These are phyloP conservation scores for Chrysemys picta DNA, from an alignment of 2,113 vertebrate species.

Conservation along the genomic window DNA sequence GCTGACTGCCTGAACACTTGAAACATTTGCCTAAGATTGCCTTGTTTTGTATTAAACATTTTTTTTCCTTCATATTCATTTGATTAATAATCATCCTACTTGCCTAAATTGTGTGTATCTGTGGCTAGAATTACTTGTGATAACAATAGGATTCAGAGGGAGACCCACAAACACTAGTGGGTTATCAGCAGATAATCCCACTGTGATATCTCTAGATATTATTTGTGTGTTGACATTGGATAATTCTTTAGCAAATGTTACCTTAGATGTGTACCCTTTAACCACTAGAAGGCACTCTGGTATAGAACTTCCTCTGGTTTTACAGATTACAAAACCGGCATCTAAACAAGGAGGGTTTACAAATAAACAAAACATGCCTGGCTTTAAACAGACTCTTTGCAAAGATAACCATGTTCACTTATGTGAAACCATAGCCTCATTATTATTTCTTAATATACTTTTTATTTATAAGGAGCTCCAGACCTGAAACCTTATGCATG, in stretches of 20 bases:
- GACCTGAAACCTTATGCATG: background rate
- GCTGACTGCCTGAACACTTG: background rate
- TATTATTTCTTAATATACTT: background rate
- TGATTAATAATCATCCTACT: background rate
- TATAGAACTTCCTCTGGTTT: conserved; percentile 45
- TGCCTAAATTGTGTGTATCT: background rate
- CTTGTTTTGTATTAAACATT: background rate
- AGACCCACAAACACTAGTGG: background rate
- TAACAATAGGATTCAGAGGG: background rate
- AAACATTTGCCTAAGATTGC: background rate
- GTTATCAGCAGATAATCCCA: background rate
- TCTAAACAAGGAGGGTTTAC: background rate
- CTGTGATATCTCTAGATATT: background rate
- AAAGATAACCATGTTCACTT: background rate
- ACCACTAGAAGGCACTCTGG: conserved; percentile 76
- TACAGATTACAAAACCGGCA: background rate
- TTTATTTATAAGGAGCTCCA: background rate
- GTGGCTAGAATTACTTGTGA: background rate
- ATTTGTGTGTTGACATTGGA: background rate
- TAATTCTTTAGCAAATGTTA: background rate
- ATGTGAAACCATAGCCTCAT: background rate
- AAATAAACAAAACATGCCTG: conserved; percentile 4
- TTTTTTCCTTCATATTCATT: background rate
- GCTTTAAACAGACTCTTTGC: conserved; percentile 4
- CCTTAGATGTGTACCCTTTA: background rate